Base-by-base conservation (phyloP, 2,888 invertebrate species). In the Orthosia cruda region DNA sequence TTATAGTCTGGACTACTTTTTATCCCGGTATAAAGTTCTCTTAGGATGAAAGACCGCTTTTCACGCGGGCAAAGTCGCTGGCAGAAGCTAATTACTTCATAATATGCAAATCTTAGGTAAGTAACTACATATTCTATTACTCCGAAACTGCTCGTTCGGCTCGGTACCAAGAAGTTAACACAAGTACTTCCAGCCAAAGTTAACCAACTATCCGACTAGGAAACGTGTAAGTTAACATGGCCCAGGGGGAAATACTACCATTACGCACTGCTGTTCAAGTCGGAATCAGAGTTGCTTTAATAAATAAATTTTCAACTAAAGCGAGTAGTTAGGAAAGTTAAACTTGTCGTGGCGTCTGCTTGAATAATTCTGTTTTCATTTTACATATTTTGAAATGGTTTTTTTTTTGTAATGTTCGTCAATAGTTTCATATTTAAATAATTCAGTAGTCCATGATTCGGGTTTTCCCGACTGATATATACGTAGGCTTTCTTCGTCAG, bases 231-330 rank as follows among this genome's bases (percentile, higher is more conserved):
- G 80, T 84, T 62, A 65, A 65, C 40, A 52, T 13, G 13, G 4
- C 80, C 73, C 73, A 20, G 47, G 65, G 79, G 50, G 40, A 12
- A 54, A 65, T 52, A 62, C 47, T 40, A 13, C 7, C 55, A 65
- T 45, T 65, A 52, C 49, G 20, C 23, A 54, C 55, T 32, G n/a
- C 7, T 20, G 7, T 47, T 64, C n/a, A 16, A 83, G 59, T 20
- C 11, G 13, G 26, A 47, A 59, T 66, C 73, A 58, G 23, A 55
- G n/a, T 58, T 72, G 58, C 49, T 26, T 4, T 50, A 61, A 64
- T n/a, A n/a, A n/a, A n/a, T n/a, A n/a, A 20, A 71, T 68, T 68
- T 77, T 54, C 54, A 26, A 77, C 83, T 55, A 40, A 77, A 77
- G 12, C 15, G 2, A 52, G 50, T 58, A n/a, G 26, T 23, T 47